Conservation (phyloP, 2,113 vertebrate species). For the Pteropus alecto region DNA sequence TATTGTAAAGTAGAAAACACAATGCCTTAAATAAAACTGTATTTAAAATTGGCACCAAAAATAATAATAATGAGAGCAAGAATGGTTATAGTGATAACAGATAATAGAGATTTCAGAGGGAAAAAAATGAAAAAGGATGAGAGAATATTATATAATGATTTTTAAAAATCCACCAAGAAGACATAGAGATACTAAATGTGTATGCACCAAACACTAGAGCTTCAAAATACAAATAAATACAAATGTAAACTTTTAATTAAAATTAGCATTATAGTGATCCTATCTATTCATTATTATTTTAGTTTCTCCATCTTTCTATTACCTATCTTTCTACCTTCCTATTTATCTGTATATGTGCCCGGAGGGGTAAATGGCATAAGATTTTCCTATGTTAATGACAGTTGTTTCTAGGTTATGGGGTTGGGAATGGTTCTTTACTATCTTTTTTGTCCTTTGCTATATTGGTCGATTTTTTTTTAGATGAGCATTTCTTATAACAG, state of each 20-base stretch:
- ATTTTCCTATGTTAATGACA: not conserved
- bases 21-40: no score
- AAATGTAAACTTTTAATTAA: not conserved
- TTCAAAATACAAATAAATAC: not conserved
- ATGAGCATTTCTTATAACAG: not conserved
- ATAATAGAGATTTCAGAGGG: not conserved
- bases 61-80: not conserved
- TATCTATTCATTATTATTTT: not conserved
- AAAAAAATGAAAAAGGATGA: not conserved
- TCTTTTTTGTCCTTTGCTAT: not conserved
- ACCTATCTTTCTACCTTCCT: not conserved
- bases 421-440: not conserved
- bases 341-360: not conserved
- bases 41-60: not conserved
- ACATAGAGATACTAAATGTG: not conserved
- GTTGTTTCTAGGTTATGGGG: not conserved
- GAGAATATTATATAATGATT: not conserved
- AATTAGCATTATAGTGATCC: not conserved
- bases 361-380: not conserved
- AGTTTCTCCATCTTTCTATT: not conserved
- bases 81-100: not conserved
- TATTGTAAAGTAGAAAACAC: slow-evolving; percentile 53
- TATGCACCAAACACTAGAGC: not conserved
- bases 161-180: not conserved
- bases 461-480: not conserved